Conservation (phyloP, 2,797 vertebrate species). For the Eremophila alpestris region DNA sequence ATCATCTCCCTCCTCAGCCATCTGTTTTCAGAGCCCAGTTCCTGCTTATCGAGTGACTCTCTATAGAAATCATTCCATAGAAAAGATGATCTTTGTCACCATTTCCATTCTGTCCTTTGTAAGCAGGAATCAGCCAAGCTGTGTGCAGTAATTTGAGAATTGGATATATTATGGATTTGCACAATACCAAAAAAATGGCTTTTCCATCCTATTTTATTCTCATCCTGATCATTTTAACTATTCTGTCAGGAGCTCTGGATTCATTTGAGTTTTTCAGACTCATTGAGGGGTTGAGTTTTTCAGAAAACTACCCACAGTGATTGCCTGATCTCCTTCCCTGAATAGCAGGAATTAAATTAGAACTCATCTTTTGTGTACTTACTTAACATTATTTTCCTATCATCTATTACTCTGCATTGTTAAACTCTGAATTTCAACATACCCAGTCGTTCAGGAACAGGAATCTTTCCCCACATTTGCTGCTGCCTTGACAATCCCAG, state of each 20-base stretch:
- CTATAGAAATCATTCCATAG: constrained; percentile 1
- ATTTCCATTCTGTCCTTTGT: constrained; percentile 39
- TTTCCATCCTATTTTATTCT: constrained; percentile 15
- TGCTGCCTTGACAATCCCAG: background rate
- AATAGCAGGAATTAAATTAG: constrained; percentile 23
- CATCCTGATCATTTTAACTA: background rate
- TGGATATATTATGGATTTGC: constrained; percentile 36
- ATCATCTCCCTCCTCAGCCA: constrained; percentile 11
- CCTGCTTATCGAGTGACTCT: constrained; percentile 1
- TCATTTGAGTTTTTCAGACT: background rate
- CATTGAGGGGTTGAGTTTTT: background rate
- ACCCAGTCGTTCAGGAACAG: background rate
- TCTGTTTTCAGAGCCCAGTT: constrained; percentile 19
- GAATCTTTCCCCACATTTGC: background rate
- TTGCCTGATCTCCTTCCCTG: background rate
- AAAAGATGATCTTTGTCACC: constrained; percentile 48
- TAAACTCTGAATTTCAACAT: background rate
- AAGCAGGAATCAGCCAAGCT: constrained; percentile 22
- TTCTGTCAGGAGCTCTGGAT: background rate
- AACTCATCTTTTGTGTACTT: constrained; percentile 3
- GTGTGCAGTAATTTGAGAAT: constrained; percentile 13
- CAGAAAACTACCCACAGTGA: background rate
- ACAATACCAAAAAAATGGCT: background rate
- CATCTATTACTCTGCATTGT: background rate
- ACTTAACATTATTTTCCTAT: background rate